Evolutionary conservation across 2,797 vertebrate genomes (phyloP), one percentile per base, ranked within the genome.

Genomic region (Monodelphis domestica): DNA sequence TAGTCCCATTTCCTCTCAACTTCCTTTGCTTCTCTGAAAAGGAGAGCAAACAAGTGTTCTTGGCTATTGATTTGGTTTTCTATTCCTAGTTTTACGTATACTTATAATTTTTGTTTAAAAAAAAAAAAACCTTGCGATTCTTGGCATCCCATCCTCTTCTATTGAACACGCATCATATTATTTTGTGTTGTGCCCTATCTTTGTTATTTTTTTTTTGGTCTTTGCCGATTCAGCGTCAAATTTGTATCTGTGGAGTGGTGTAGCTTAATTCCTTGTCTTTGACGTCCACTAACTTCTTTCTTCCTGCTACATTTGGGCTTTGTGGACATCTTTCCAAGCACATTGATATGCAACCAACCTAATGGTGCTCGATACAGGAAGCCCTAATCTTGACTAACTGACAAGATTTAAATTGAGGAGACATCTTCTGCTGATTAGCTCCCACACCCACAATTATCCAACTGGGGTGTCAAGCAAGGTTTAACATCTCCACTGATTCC

Each of bases 401-500:
- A 99, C 99, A 99, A 99, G 99, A 99, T 99, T 99, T 99, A 99
- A 99, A 99, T 99, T 99, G 99, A 99, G 99, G 99, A 99, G 99
- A 99, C 99, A 99, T 99, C 99, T 99, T 99, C 99, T 99, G 99
- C 99, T 99, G 99, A 99, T 99, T 99, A 99, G 99, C 99, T 99
- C 99, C 99, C 99, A 99, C 99, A 99, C 99, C 99, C 99, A 99
- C 99, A 99, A 99, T 99, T 99, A 99, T 99, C 99, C 99, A 99
- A 99, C 99, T 99, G 99, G 99, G 99, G 99, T 99, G 99, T 99
- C 99, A 99, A 99, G 99, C 99, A 99, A 99, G 99, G 99, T 99
- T 99, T 99, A 99, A 99, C 99, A 99, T 99, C 99, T 99, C 99
- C 99, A 99, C 99, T 99, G 99, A 99, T 99, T 99, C 99, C 99